A percentile compares a stretch with the other conserved stretches of the same genome.
These are phyloP conservation scores for Microhierax caerulescens DNA, from an alignment of 2,797 vertebrate species.

Conservation along the genomic window DNA sequence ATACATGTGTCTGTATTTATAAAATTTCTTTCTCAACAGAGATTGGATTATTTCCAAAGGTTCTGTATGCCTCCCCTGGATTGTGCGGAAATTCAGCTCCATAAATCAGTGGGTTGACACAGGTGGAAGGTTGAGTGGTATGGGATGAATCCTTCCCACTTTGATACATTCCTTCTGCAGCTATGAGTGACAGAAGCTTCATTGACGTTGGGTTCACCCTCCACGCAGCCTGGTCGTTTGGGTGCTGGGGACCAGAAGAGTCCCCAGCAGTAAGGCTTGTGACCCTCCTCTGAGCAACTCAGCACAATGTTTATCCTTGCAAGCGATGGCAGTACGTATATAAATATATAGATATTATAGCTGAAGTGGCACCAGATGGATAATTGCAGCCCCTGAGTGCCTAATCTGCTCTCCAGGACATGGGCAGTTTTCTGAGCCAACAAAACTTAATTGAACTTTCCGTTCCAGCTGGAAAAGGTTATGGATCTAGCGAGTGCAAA, in stretches of 20 bases:
- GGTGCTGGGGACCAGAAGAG: neutral
- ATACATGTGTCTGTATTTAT: neutral
- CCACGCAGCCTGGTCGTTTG: neutral
- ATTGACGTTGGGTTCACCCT: neutral
- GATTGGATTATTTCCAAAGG: slow-evolving; percentile 65
- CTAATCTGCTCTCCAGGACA: slow-evolving; percentile 81
- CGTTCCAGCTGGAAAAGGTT: slow-evolving; percentile 83
- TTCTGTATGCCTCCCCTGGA: slow-evolving; percentile 20
- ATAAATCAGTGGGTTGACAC: slow-evolving; percentile 62
- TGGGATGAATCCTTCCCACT: slow-evolving; percentile 24
- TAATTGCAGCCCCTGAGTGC: slow-evolving; percentile 80
- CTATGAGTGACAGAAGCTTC: neutral
- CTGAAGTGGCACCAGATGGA: slow-evolving; percentile 80
- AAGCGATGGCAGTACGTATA: neutral
- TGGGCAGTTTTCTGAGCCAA: slow-evolving; percentile 80
- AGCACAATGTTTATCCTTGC: slow-evolving; percentile 33
- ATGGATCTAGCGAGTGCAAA: slow-evolving; percentile 67
- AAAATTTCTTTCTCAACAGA: slow-evolving; percentile 38
- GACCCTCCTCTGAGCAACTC: neutral
- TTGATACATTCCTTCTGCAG: neutral
- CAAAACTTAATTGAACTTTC: slow-evolving; percentile 85
- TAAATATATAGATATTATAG: slow-evolving; percentile 62
- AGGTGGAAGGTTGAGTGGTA: slow-evolving; percentile 4
- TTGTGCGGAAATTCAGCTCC: slow-evolving; percentile 4
- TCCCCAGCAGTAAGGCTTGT: neutral